A percentile compares a stretch with the other conserved stretches of the same genome.
Conservation (phyloP, 2,888 invertebrate species). For the Copidosoma aretas region DNA sequence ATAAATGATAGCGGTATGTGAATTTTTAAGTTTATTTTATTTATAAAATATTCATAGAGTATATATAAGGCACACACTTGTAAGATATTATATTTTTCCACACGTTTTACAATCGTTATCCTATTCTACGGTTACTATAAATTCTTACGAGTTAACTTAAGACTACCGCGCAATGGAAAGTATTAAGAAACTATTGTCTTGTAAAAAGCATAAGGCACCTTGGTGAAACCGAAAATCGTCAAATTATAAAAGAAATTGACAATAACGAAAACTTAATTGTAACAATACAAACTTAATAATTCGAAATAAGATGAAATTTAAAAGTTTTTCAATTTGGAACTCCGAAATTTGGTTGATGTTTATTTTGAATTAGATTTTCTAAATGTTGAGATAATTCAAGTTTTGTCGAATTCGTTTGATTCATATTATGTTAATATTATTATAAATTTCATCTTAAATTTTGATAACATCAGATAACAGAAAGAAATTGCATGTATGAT, state of each 20-base stretch:
- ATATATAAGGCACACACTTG: constrained; percentile 46
- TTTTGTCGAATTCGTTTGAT: background rate
- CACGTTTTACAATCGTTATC: constrained; percentile 52
- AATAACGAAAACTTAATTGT: constrained; percentile 18
- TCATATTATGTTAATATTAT: background rate
- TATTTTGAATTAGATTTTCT: background rate
- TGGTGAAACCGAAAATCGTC: constrained; percentile 50
- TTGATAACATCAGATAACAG: background rate
- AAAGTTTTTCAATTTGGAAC: constrained; percentile 1
- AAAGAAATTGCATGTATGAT: background rate
- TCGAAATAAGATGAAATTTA: constrained; percentile 32
- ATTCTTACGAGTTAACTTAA: constrained; percentile 27
- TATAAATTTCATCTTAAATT: constrained; percentile 26
- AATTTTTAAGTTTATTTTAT: constrained; percentile 36
- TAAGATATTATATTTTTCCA: constrained; percentile 54
- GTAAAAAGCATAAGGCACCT: constrained; percentile 46
- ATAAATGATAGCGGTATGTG: background rate
- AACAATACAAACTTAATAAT: constrained; percentile 28
- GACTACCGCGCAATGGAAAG: constrained; percentile 46
- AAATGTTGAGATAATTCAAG: background rate
- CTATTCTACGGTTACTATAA: constrained; percentile 35
- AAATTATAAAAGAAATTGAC: constrained; percentile 23
- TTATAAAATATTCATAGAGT: constrained; percentile 27
- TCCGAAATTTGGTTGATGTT: background rate
- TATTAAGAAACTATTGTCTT: constrained; percentile 41